Conservation (phyloP, 2,888 invertebrate species). For the Axea sp. region DNA sequence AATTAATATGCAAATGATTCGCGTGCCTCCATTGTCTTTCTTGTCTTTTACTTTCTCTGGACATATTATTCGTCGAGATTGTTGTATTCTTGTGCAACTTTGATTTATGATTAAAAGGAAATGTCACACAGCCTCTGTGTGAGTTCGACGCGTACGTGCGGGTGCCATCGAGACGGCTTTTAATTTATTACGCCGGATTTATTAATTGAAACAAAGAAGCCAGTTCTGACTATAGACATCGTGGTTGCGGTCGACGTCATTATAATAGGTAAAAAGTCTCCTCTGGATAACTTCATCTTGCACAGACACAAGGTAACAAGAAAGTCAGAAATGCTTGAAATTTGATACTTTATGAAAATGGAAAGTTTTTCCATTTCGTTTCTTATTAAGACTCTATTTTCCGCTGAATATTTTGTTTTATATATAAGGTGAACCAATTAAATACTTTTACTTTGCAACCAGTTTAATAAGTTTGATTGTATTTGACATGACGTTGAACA, state of each 20-base stretch:
- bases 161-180: conserved; percentile 18
- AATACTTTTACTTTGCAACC: no score
- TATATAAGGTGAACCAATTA: no score
- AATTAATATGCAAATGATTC: conserved; percentile 60
- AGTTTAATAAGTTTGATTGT: no score
- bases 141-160: conserved; percentile 2
- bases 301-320: not conserved
- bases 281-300: not conserved
- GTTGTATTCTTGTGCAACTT: conserved; percentile 22
- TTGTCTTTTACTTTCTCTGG: conserved; percentile 55
- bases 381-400: conserved; percentile 1
- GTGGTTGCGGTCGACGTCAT: conserved; percentile 39
- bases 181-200: conserved; percentile 30
- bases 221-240: not conserved
- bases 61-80: conserved; percentile 25
- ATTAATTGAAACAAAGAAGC: conserved; percentile 25
- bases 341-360: conserved; percentile 21
- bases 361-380: conserved; percentile 13
- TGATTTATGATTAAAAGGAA: conserved; percentile 46
- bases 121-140: conserved; percentile 24
- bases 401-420: no score
- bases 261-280: conserved; percentile 2
- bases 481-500: no score
- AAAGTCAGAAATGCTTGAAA: conserved; percentile 25
- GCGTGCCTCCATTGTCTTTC: conserved; percentile 40